Evolutionary conservation across 1,140 invertebrate species (phyloP), one percentile per base, ranked within the genome.

Genomic region (Aphidius gifuensis): DNA sequence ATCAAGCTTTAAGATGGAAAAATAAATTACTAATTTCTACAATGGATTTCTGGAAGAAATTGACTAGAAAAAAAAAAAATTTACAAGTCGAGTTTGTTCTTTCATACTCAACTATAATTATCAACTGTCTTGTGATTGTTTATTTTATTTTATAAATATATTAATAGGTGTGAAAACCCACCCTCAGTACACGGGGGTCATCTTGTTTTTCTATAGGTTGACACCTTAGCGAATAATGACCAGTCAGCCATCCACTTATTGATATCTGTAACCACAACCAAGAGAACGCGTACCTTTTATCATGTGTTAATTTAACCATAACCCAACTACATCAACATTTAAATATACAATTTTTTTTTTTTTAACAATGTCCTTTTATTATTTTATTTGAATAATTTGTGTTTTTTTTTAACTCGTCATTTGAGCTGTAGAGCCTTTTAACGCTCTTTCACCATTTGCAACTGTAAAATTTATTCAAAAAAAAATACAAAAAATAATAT

Each of bases 151-250:
- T n/a, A 46, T 1, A 3, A 9, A 3, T 9, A n/a, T 8, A 46
- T 46, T 46, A 3, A 46, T 46, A n/a, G 45, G 45, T 46, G 45
- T 48, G 43, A 47, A 61, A 70, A 87, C 88, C 87, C 86, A 97
- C 94, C 88, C 92, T 89, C 83, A 94, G 83, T 79, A 92, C 92
- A 85, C 89, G 87, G 77, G 92, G 90, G 84, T 90, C 87, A 82
- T 92, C 87, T 72, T 89, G 90, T 86, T 96, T 94, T 85, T 94
- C 92, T 80, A 97, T 92, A 68, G 93, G 92, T 84, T 98, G 93
- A 87, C 95, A 98, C 79, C 87, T 88, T 85, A 92, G 91, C 83
- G 88, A 96, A 88, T 97, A 98, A 78, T 90, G 88, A 76, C 90
- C 88, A 85, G 94, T 88, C 84, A 92, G 86, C 90, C 91, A 93